These are phyloP conservation scores for Scortum barcoo DNA, from an alignment of 2,113 vertebrate species.

Conservation along the genomic window DNA sequence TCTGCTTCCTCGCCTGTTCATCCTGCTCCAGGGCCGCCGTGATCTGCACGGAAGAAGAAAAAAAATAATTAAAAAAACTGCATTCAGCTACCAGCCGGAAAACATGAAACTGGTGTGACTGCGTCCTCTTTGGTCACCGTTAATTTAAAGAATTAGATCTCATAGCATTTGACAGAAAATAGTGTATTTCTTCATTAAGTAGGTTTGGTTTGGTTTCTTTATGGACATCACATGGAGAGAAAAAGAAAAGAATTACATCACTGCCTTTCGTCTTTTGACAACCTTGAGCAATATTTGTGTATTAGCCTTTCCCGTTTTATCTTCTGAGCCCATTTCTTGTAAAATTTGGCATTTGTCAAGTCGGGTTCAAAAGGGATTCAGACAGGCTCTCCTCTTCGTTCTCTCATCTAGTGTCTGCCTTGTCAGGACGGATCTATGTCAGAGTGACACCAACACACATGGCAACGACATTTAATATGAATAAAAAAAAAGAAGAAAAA, in stretches of 20 bases:
- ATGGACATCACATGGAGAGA: slow-evolving; percentile 56
- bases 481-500: slow-evolving; percentile 47
- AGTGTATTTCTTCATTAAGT: neutral
- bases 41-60: slow-evolving; percentile 88
- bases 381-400: slow-evolving; percentile 56
- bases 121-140: neutral
- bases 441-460: slow-evolving; percentile 51
- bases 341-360: slow-evolving; percentile 75
- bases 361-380: slow-evolving; percentile 69
- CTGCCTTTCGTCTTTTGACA: slow-evolving; percentile 54
- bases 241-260: slow-evolving; percentile 58
- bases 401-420: slow-evolving; percentile 64
- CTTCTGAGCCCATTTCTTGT: slow-evolving; percentile 57
- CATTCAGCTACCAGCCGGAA: neutral
- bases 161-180: neutral
- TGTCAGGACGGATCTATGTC: slow-evolving; percentile 68
- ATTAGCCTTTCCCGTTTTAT: slow-evolving; percentile 66
- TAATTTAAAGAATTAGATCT: neutral
- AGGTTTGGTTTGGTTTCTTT: neutral
- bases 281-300: slow-evolving; percentile 40
- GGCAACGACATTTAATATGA: slow-evolving; percentile 53
- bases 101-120: neutral
- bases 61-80: too few species aligned
- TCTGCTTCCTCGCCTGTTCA: slow-evolving; percentile 94
- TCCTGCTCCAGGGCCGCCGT: slow-evolving; percentile 94